These are phyloP conservation scores for Malachius bipustulatus DNA, from an alignment of 2,888 invertebrate genomes.

Conservation along the genomic window DNA sequence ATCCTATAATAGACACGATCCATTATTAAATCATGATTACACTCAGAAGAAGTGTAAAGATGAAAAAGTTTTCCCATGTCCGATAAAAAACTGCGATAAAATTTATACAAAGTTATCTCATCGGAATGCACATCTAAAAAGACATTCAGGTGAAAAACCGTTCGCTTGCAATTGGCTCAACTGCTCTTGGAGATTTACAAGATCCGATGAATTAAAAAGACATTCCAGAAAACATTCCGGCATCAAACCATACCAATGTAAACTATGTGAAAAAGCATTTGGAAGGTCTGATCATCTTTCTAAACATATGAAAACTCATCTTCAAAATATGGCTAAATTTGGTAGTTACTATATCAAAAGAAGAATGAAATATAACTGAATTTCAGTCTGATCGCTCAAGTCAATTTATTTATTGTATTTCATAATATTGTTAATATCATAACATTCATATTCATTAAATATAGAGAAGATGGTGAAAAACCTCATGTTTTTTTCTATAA, in stretches of 20 bases:
- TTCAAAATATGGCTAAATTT: slow-evolving; percentile 43
- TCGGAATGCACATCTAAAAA: slow-evolving; percentile 73
- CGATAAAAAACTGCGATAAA: slow-evolving; percentile 61
- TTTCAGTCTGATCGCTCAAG: no score
- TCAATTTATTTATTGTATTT: no score
- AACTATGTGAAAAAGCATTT: slow-evolving; percentile 78
- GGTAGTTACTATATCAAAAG: slow-evolving; percentile 28
- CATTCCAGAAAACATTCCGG: slow-evolving; percentile 93
- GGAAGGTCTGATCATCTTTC: slow-evolving; percentile 88
- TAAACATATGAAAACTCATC: slow-evolving; percentile 81
- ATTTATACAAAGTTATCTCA: slow-evolving; percentile 85
- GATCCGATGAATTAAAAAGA: slow-evolving; percentile 87
- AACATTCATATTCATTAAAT: no score
- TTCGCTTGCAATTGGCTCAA: slow-evolving; percentile 50
- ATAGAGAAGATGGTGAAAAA: no score
- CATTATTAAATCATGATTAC: slow-evolving; percentile 28
- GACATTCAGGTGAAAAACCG: slow-evolving; percentile 61
- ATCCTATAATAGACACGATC: slow-evolving; percentile 18
- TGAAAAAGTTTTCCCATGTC: slow-evolving; percentile 54
- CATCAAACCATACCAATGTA: slow-evolving; percentile 84
- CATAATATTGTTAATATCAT: no score
- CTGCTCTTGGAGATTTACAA: slow-evolving; percentile 86
- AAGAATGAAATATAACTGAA: slow-evolving; percentile 11
- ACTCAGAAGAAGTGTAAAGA: slow-evolving; percentile 31
- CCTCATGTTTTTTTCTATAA: no score